Percentiles rank a stretch among this genome's conserved stretches.
Conservation (phyloP, 1,140 invertebrate genomes). For the Calosoma granatense region DNA sequence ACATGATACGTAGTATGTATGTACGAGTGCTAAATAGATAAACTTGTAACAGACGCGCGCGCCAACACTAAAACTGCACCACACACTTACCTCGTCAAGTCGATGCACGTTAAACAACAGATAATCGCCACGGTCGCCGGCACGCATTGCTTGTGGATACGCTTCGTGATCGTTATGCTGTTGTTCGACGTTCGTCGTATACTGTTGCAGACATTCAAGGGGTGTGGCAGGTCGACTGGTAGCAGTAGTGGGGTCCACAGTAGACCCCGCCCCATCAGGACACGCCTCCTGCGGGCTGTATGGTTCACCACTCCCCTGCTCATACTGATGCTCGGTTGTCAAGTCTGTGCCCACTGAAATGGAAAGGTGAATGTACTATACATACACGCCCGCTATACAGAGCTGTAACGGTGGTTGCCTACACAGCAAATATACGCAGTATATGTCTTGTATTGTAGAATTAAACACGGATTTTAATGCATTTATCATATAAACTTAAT, state of each 20-base stretch:
- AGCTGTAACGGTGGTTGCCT: no score
- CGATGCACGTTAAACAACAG: not conserved
- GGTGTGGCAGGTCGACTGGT: not conserved
- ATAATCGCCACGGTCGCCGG: not conserved
- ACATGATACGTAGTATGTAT: no score
- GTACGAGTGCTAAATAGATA: no score
- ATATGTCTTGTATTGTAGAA: no score
- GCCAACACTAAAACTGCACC: no score
- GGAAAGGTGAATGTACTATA: not conserved
- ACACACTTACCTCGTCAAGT: not conserved
- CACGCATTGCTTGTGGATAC: not conserved
- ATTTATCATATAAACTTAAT: no score
- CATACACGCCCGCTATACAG: no score
- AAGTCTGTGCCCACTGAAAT: not conserved
- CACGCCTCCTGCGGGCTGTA: not conserved
- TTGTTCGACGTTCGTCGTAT: not conserved
- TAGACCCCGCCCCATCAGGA: not conserved
- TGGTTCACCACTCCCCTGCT: slow-evolving; percentile 1
- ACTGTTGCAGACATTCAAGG: not conserved
- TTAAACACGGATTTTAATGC: no score
- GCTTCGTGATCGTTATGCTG: not conserved
- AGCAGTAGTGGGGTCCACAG: not conserved
- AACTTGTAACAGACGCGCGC: no score
- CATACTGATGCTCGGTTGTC: not conserved
- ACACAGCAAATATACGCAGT: no score